A percentile compares a stretch with the other conserved stretches of the same genome.
Conservation (phyloP, 2,888 invertebrate species). For the Pristionchus arcanus region DNA sequence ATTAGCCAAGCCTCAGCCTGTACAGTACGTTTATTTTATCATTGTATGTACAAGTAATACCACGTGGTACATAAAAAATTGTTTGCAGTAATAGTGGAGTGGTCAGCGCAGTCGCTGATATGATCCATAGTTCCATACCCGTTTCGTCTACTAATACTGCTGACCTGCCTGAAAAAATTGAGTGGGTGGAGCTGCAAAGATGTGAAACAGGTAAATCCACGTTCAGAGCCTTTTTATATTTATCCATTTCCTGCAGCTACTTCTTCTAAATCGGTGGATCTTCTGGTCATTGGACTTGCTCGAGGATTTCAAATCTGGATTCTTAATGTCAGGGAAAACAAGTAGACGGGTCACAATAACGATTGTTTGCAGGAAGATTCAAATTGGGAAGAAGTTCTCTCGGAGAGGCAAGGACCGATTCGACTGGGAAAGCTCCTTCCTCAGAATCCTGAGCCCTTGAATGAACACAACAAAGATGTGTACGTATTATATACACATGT, state of each 20-base stretch:
- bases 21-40: slow-evolving; percentile 61
- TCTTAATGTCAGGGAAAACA: slow-evolving; percentile 79
- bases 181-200: slow-evolving; percentile 69
- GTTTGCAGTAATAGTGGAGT: slow-evolving; percentile 62
- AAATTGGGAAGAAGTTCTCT: slow-evolving; percentile 94
- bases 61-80: neutral
- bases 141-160: slow-evolving; percentile 57
- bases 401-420: slow-evolving; percentile 94
- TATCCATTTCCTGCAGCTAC: slow-evolving; percentile 59
- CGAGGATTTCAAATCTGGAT: slow-evolving; percentile 87
- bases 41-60: neutral
- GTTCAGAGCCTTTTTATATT: neutral
- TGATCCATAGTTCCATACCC: slow-evolving; percentile 76
- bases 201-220: slow-evolving; percentile 61
- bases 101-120: slow-evolving; percentile 68
- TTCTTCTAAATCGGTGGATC: slow-evolving; percentile 86
- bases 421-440: slow-evolving; percentile 85
- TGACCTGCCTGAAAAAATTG: slow-evolving; percentile 62
- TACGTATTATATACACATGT: neutral
- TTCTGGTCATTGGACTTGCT: slow-evolving; percentile 91
- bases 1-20: slow-evolving; percentile 65
- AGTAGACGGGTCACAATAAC: neutral
- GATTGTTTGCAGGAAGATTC: slow-evolving; percentile 86
- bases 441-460: slow-evolving; percentile 50
- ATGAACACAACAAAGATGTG: slow-evolving; percentile 57